Conservation (phyloP, 2,888 invertebrate genomes). For the Prosopocoilus inquinatus region DNA sequence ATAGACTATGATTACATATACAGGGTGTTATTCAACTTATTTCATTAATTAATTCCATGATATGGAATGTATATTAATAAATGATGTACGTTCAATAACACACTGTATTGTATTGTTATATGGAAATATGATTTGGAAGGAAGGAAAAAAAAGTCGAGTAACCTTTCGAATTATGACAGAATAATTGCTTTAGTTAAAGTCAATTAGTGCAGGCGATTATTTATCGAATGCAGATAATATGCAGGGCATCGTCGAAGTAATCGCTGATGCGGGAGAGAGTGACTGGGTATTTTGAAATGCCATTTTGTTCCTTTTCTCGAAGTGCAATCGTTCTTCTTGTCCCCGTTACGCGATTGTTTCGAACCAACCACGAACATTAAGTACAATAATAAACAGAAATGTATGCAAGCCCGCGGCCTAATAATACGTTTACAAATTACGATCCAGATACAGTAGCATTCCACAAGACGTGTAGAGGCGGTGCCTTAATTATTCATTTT, state of each 20-base stretch:
- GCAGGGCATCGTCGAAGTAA: not conserved
- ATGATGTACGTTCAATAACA: too few species aligned
- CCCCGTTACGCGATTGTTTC: slow-evolving; percentile 16
- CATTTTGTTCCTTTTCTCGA: slow-evolving; percentile 15
- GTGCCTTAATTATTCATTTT: slow-evolving; percentile 50
- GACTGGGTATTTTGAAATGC: slow-evolving; percentile 11
- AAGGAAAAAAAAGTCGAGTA: too few species aligned
- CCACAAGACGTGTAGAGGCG: slow-evolving; percentile 48
- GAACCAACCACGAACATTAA: slow-evolving; percentile 22
- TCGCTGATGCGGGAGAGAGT: not conserved
- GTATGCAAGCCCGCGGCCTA: slow-evolving; percentile 46
- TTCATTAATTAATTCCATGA: too few species aligned
- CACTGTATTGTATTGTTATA: too few species aligned
- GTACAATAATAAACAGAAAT: slow-evolving; percentile 46
- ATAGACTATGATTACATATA: too few species aligned
- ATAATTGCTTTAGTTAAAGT: too few species aligned
- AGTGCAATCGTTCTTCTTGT: slow-evolving; percentile 7
- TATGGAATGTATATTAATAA: too few species aligned
- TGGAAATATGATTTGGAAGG: too few species aligned
- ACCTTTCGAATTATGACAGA: too few species aligned
- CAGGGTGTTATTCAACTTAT: too few species aligned
- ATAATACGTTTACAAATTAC: slow-evolving; percentile 50
- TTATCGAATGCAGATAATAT: not conserved
- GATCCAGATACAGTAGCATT: slow-evolving; percentile 51
- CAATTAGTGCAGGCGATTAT: too few species aligned